Evolutionary conservation across 1,140 invertebrate species (phyloP).

Genomic region (Chionoecetes opilio): DNA sequence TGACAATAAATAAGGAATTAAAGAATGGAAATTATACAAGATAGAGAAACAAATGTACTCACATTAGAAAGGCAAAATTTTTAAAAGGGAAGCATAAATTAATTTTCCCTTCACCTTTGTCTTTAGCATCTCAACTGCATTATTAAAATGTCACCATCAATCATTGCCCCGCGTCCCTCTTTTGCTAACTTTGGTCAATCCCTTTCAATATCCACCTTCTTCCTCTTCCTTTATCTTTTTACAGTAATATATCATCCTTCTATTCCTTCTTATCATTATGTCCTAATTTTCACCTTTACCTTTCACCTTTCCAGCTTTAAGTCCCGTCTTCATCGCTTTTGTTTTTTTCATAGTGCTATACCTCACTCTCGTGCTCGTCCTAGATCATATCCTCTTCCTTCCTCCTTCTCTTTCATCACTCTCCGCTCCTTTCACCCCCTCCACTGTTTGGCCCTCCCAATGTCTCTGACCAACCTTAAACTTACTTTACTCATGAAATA

Average conservation of each 20-base stretch:
- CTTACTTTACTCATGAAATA: neutral
- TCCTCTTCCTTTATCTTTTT: neutral
- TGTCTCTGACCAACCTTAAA: neutral
- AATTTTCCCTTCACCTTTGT: neutral
- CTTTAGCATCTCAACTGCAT: no score
- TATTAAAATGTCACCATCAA: neutral
- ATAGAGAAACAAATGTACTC: no score
- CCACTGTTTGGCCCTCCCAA: no score
- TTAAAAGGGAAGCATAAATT: neutral
- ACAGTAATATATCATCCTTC: no score
- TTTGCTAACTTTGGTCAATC: conserved; percentile 8
- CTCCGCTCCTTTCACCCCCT: no score
- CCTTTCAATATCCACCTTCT: neutral
- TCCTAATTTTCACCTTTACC: neutral
- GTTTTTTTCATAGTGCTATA: neutral
- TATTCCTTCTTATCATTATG: neutral
- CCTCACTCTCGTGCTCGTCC: neutral
- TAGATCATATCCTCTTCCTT: neutral
- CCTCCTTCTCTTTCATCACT: neutral
- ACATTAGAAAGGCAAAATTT: neutral
- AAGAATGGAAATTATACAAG: neutral
- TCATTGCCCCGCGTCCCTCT: neutral
- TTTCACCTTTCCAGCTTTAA: neutral
- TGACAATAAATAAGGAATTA: neutral
- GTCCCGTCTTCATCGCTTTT: neutral